Percentiles rank a stretch among this genome's conserved stretches.
These are phyloP conservation scores for Drosophila niveifrons DNA, from an alignment of 2,888 invertebrate species.

Conservation along the genomic window DNA sequence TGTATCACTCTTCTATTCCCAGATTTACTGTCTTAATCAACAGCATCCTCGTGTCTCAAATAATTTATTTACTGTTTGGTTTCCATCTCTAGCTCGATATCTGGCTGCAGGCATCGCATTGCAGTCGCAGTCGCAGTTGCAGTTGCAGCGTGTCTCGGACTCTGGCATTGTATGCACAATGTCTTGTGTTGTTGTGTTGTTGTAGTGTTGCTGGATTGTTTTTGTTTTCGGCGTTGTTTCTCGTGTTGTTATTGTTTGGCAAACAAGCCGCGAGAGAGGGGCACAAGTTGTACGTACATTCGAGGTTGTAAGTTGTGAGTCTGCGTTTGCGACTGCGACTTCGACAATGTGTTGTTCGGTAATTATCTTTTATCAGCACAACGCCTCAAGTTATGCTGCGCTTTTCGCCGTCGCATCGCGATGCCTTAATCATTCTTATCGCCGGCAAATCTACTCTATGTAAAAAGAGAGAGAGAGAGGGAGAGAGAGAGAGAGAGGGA, in stretches of 20 bases:
- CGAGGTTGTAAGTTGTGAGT: slow-evolving; percentile 32
- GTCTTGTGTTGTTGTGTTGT: slow-evolving; percentile 40
- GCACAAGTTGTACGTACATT: slow-evolving; percentile 5
- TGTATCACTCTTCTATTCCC: too few species aligned
- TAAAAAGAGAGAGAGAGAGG: too few species aligned
- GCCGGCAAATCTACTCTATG: slow-evolving; percentile 1
- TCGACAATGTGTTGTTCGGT: slow-evolving; percentile 35
- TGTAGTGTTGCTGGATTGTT: slow-evolving; percentile 17
- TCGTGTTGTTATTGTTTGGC: slow-evolving; percentile 52
- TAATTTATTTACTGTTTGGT: neutral
- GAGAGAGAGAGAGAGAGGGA: too few species aligned
- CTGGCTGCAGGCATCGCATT: slow-evolving; percentile 39
- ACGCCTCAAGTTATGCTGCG: slow-evolving; percentile 72
- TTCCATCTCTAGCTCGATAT: slow-evolving; percentile 41
- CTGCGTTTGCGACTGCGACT: neutral
- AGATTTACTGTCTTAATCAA: neutral
- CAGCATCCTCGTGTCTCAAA: neutral
- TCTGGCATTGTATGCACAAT: slow-evolving; percentile 48
- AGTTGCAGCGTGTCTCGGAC: slow-evolving; percentile 27
- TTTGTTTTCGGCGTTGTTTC: slow-evolving; percentile 36
- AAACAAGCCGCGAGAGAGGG: slow-evolving; percentile 32
- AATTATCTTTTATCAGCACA: slow-evolving; percentile 45
- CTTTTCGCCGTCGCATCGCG: slow-evolving; percentile 38
- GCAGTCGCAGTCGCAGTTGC: slow-evolving; percentile 21
- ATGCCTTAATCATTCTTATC: slow-evolving; percentile 24